phyloP scores from a whole-genome alignment of 1,140 invertebrate species.

The Ooceraea biroi region DNA sequence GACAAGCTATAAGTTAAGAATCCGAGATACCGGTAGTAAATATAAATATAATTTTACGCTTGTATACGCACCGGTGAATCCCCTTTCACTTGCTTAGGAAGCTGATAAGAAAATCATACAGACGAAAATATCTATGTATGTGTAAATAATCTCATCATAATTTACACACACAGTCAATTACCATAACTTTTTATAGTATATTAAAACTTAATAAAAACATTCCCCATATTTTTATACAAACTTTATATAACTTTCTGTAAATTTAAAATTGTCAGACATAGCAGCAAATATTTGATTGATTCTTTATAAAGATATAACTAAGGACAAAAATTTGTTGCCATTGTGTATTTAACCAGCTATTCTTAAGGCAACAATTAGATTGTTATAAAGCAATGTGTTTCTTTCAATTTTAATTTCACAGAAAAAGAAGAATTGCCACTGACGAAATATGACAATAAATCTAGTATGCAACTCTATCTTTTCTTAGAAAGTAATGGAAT shows the following conservation, averaged over 20 bases:
- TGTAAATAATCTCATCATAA: conserved; percentile 1
- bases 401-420: neutral
- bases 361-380: neutral
- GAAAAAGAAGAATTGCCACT: neutral
- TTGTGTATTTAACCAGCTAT: neutral
- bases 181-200: neutral
- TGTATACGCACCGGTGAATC: conserved; percentile 58
- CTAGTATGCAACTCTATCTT: neutral
- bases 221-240: neutral
- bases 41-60: conserved; percentile 53
- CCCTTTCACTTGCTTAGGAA: conserved; percentile 59
- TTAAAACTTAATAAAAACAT: neutral
- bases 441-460: neutral
- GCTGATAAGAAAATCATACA: neutral
- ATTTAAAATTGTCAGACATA: neutral
- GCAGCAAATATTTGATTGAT: no score
- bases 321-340: neutral
- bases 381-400: neutral
- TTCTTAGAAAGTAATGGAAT: neutral
- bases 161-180: neutral
- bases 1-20: conserved; percentile 32
- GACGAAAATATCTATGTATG: neutral
- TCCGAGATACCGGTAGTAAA: neutral
- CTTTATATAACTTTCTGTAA: neutral
- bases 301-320: neutral